phyloP scores from a whole-genome alignment of 30 jellyfish, hydroid and myxozoan species.

The Chrysaora quinquecirrha region DNA sequence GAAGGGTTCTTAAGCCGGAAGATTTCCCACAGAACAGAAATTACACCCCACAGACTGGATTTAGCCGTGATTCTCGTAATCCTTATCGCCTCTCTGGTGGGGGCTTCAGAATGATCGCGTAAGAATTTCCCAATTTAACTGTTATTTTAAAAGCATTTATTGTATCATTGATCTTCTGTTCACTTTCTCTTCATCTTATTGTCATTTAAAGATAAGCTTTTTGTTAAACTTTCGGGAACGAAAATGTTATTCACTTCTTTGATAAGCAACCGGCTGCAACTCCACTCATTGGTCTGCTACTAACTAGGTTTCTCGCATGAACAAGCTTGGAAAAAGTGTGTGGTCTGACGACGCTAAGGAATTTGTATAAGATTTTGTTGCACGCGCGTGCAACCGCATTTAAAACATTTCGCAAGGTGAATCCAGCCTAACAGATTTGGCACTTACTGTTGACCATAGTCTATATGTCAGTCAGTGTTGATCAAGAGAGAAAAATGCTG shows the following conservation, averaged over 20 bases:
- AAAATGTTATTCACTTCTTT: neutral
- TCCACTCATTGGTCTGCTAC: neutral
- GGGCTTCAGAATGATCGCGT: slow-evolving; percentile 91
- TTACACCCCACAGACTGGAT: slow-evolving; percentile 87
- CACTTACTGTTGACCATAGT: no score
- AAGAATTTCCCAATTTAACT: neutral
- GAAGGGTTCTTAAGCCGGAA: slow-evolving; percentile 76
- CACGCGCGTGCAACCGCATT: no score
- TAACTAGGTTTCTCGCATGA: no score
- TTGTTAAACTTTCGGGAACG: neutral
- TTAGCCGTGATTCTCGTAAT: slow-evolving; percentile 73
- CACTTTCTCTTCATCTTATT: neutral
- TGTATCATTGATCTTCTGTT: no score
- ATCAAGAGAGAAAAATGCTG: no score
- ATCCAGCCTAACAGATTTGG: no score
- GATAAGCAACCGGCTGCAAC: neutral
- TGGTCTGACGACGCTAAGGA: no score
- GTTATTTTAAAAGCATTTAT: neutral
- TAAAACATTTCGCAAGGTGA: no score
- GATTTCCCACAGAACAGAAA: slow-evolving; percentile 69
- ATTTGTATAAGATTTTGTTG: no score
- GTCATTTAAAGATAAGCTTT: neutral
- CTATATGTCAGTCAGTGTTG: no score
- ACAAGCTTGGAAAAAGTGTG: no score
- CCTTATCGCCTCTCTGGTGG: slow-evolving; percentile 79